A percentile compares a stretch with the other conserved stretches of the same genome.
These are phyloP conservation scores for Cryptus armator DNA, from an alignment of 2,888 invertebrate genomes.

Conservation along the genomic window DNA sequence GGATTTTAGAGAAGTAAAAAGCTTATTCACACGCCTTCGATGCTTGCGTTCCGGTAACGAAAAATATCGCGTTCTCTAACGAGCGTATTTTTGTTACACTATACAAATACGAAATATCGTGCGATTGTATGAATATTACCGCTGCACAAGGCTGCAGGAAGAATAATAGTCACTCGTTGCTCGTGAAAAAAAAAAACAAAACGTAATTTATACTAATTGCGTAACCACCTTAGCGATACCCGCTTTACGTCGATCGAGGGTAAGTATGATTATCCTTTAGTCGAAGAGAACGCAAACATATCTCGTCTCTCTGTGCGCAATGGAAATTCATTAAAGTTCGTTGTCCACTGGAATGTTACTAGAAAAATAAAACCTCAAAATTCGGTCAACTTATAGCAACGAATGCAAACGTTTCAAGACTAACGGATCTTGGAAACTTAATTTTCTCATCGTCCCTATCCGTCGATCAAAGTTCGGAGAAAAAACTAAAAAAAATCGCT, in stretches of 20 bases:
- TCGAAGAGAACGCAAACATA: conserved; percentile 39
- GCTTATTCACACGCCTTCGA: conserved; percentile 8
- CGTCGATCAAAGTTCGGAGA: neutral
- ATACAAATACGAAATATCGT: neutral
- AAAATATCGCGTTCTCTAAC: too few species aligned
- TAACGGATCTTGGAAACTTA: neutral
- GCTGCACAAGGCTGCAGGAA: conserved; percentile 21
- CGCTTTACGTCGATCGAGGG: conserved; percentile 66
- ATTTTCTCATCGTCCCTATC: neutral
- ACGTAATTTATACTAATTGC: conserved; percentile 64
- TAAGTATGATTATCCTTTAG: conserved; percentile 65
- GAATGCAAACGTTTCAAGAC: neutral
- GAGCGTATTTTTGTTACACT: neutral
- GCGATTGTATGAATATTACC: neutral
- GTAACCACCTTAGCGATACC: conserved; percentile 76
- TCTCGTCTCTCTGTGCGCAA: conserved; percentile 18
- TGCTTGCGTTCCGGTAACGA: conserved; percentile 7
- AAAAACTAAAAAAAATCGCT: conserved; percentile 64
- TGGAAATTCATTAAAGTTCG: conserved; percentile 22
- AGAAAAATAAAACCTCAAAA: conserved; percentile 17
- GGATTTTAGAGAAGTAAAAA: neutral
- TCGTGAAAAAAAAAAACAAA: conserved; percentile 44
- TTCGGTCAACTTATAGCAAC: neutral
- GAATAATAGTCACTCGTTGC: conserved; percentile 33
- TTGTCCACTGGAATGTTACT: conserved; percentile 45